Base-by-base conservation (phyloP, 1,140 invertebrate species). In the Zaprionus davidi region DNA sequence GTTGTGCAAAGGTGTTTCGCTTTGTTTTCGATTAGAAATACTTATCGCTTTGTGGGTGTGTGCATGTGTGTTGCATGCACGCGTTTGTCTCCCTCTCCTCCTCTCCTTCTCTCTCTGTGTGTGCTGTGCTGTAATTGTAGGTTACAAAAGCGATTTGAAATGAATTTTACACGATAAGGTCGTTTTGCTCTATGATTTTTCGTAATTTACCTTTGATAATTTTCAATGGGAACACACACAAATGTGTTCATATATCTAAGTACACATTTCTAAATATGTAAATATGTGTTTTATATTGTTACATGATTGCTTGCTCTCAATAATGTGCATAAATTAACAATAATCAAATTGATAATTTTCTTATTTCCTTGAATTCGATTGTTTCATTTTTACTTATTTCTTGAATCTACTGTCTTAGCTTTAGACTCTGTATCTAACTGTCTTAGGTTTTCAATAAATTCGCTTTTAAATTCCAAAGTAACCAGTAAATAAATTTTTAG, bases 141-240 rank as follows among this genome's bases (percentile, higher is more conserved):
- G 78, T 85, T 90, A 90, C 81, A 88, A 90, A 90, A 83, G 66
- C 85, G 44, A 74, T 88, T 88, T 90, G 70, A 68, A 84, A 76
- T 81, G 74, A 79, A 90, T 90, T 84, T 38, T 81, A 80, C 81
- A 78, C 85, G 70, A 88, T 88, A 88, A 88, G 85, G 85, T 82
- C 84, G 84, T 90, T 81, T 90, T 88, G 85, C 76, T 90, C 73
- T 79, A 85, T 81, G 78, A 77, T 82, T 88, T 90, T 88, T 78
- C 81, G 85, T 88, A 88, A 88, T 88, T 68, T 88, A 67, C 85
- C 78, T 85, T 85, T 90, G 79, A 88, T 88, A 82, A 88, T 72
- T 79, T 87, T 87, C 85, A 84, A 88, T 90, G 85, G 26, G 68
- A 65, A 65, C 38, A 41, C 38, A 41, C 38, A 41, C 38, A 60